phyloP scores from a whole-genome alignment of 2,888 invertebrate species.

The Hartigia nigra region DNA sequence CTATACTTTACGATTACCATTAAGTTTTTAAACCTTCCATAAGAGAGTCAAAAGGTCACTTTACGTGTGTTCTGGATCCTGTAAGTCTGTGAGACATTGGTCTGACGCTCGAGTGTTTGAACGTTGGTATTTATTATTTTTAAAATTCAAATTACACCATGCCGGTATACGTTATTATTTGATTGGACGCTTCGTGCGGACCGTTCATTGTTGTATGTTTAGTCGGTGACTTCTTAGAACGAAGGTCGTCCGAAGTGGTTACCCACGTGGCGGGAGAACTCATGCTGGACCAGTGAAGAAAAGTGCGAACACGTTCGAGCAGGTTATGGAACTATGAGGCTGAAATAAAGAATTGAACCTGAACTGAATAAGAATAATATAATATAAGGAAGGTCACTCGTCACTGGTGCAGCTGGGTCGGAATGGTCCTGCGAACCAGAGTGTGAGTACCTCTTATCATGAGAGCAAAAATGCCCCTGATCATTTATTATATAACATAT shows the following conservation, averaged over 20 bases:
- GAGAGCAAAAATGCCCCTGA: background rate
- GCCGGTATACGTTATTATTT: background rate
- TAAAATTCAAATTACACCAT: background rate
- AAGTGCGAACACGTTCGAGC: slow-evolving; percentile 8
- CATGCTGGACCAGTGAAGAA: background rate
- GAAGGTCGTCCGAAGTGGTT: slow-evolving; percentile 2
- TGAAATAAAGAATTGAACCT: slow-evolving; percentile 12
- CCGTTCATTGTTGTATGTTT: background rate
- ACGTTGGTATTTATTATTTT: background rate
- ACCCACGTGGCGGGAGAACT: slow-evolving; percentile 22
- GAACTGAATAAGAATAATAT: background rate
- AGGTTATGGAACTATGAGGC: slow-evolving; percentile 6
- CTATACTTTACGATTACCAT: background rate
- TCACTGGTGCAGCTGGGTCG: slow-evolving; percentile 9
- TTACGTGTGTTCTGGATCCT: background rate
- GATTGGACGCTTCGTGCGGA: background rate
- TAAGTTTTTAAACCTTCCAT: background rate
- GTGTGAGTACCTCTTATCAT: slow-evolving; percentile 16
- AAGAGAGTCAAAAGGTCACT: background rate
- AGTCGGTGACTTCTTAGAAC: background rate
- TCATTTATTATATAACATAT: background rate
- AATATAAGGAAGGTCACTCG: slow-evolving; percentile 5
- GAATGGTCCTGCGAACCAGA: slow-evolving; percentile 21
- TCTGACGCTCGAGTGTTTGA: background rate
- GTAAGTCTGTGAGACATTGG: background rate